These are phyloP conservation scores for Zingel zingel DNA, from an alignment of 2,113 vertebrate species.

Conservation along the genomic window DNA sequence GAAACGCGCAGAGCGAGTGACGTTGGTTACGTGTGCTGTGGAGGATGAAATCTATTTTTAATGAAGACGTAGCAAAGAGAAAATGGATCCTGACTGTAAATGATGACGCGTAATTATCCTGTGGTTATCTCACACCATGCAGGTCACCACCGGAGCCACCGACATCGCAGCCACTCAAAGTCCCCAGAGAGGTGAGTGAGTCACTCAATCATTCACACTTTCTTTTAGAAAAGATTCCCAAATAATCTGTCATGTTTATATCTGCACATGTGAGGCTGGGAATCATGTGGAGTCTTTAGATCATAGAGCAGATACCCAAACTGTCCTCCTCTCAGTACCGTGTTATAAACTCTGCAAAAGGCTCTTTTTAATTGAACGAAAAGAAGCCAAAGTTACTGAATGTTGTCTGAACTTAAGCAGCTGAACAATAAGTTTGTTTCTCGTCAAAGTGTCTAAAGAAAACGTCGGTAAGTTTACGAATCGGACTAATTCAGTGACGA, in stretches of 20 bases:
- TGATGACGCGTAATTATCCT: neutral
- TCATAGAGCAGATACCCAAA: neutral
- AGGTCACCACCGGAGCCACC: constrained; percentile 97
- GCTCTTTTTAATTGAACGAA: neutral
- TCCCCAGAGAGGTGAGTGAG: constrained; percentile 93
- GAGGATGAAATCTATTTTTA: neutral
- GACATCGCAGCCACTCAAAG: constrained; percentile 97
- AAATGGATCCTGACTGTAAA: rapidly evolving
- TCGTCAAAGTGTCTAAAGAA: too few relatives aligned
- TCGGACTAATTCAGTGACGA: too few relatives aligned
- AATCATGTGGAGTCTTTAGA: neutral
- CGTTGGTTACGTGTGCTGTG: too few relatives aligned
- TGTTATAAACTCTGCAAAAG: neutral
- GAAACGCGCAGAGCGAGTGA: too few relatives aligned
- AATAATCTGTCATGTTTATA: too few relatives aligned
- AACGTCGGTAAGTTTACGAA: too few relatives aligned
- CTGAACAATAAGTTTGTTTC: neutral
- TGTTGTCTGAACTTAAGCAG: neutral
- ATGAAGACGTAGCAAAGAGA: neutral
- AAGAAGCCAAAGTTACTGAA: neutral
- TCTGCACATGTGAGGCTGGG: too few relatives aligned
- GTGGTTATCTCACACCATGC: neutral
- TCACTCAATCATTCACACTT: too few relatives aligned
- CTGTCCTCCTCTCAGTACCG: neutral
- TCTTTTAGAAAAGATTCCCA: too few relatives aligned